Evolutionary conservation across 2,888 invertebrate species (phyloP), one percentile per base, ranked within the genome.

Genomic region (Pterostichus madidus): DNA sequence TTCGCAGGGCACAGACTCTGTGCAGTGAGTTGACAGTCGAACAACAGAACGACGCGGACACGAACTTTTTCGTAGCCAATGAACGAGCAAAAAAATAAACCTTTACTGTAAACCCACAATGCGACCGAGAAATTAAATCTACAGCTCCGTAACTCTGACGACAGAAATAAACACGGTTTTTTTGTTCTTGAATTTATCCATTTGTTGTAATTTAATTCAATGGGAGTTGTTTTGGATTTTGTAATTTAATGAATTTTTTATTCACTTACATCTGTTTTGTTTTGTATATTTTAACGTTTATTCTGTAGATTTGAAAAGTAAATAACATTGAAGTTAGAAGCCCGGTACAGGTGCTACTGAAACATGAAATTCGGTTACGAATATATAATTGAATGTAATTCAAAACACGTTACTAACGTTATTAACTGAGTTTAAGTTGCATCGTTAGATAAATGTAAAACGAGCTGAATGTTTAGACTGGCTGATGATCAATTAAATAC

Each of bases 71-170:
- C 31, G n/a, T 49, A 49, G 49, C 49, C 49, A 49, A 49, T 49
- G 49, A 49, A 49, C 49, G 13, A n/a, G 11, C 17, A 59, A 64
- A 64, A 24, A 64, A 32, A 61, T 35, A 61, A 61, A 61, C 7
- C n/a, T 44, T 10, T 39, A 17, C 15, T 46, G 8, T 10, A 5
- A 6, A 17, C 5, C 44, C 15, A 71, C 44, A 46, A 64, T 64
- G 17, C 44, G 49, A 46, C 44, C 44, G 49, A 71, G 71, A 71
- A 71, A 71, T 71, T 71, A 46, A 46, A 71, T 71, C 44, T 17
- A 10, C 44, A 59, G 24, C 49, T 46, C 24, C 8, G 64, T 13
- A 59, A 8, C 49, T 46, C 11, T 46, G 64, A 39, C 15, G 17
- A 56, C 10, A 15, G 11, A 35, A 64, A 64, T 64, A 64, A 64